Percentiles rank a stretch among this genome's conserved stretches.
Evolutionary conservation across 2,797 vertebrate genomes (phyloP).

Genomic region (Emys orbicularis): DNA sequence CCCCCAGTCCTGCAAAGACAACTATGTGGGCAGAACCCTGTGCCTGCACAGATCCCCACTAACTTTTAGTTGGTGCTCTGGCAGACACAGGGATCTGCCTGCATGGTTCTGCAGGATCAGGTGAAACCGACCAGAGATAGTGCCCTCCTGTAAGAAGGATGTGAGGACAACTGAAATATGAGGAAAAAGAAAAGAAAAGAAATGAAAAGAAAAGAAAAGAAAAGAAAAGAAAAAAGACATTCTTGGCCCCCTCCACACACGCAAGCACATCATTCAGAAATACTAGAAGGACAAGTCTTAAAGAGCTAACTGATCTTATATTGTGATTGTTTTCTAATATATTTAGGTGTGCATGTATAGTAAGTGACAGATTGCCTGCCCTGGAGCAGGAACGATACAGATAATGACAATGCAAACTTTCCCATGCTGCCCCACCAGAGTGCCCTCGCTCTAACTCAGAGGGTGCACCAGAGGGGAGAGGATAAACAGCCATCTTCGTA

Average conservation of each 20-base stretch:
- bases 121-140: neutral
- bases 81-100: neutral
- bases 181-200: neutral
- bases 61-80: neutral
- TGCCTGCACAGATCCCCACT: neutral
- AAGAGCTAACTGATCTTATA: neutral
- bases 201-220: neutral
- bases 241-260: neutral
- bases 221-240: neutral
- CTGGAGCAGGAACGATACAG: neutral
- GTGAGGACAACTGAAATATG: neutral
- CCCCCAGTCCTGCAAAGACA: neutral
- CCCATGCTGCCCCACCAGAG: neutral
- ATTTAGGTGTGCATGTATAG: neutral
- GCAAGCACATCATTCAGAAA: neutral
- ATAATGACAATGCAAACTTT: neutral
- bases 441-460: neutral
- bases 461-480: neutral
- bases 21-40: neutral
- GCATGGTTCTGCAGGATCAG: neutral
- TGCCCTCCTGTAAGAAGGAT: neutral
- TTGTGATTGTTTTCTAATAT: neutral
- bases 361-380: neutral
- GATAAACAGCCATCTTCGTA: neutral
- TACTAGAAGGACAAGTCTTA: neutral